Conservation (phyloP, 1,140 invertebrate genomes). For the Lepidotrigona ventralis region DNA sequence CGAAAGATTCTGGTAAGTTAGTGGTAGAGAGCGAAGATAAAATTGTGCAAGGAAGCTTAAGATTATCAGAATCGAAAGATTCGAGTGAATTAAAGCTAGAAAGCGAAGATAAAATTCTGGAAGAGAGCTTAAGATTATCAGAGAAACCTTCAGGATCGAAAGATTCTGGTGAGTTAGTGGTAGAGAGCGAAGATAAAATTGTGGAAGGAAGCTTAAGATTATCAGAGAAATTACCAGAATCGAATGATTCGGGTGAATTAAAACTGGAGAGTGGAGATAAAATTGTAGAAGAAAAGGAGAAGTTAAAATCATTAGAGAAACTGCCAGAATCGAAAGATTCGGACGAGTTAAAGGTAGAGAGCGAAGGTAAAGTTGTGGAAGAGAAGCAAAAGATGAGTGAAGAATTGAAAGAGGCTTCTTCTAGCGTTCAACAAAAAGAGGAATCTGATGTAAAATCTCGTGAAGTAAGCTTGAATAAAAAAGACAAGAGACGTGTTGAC, state of each 20-base stretch:
- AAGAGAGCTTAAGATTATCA: background rate
- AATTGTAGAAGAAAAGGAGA: background rate
- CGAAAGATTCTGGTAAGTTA: too few species aligned
- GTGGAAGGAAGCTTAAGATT: too few species aligned
- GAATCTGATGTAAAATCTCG: background rate
- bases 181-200: too few species aligned
- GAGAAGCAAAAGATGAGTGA: background rate
- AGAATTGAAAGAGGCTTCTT: background rate
- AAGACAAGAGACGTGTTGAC: background rate
- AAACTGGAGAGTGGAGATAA: too few species aligned
- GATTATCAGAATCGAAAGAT: too few species aligned
- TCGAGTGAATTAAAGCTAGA: background rate
- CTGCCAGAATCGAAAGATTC: too few species aligned
- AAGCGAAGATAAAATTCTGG: background rate
- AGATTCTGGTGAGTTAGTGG: too few species aligned
- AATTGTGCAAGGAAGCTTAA: too few species aligned
- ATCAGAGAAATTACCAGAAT: too few species aligned
- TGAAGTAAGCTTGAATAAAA: background rate
- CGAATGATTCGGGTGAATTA: too few species aligned
- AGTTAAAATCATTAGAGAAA: background rate
- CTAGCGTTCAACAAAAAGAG: background rate
- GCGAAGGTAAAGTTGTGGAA: background rate
- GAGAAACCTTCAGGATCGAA: too few species aligned
- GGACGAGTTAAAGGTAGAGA: background rate
- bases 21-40: too few species aligned